phyloP scores from a whole-genome alignment of 2,797 vertebrate species.

The Pelochelys cantorii region DNA sequence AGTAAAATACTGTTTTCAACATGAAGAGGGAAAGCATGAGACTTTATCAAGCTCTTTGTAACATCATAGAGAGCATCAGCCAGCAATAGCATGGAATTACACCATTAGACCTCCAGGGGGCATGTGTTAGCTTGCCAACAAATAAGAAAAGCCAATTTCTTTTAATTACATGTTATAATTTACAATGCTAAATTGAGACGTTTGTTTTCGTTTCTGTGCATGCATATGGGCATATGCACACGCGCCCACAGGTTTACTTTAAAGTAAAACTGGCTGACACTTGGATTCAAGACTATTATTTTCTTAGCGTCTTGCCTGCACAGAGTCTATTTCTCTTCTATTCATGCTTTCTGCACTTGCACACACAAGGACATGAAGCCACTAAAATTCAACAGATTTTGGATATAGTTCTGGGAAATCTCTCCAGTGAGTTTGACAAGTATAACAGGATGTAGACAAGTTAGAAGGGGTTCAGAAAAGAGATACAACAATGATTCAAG shows the following conservation, averaged over 20 bases:
- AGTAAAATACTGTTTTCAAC: background rate
- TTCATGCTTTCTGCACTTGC: background rate
- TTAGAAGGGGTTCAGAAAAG: background rate
- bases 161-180: background rate
- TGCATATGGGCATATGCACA: background rate
- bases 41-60: background rate
- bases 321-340: background rate
- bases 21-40: background rate
- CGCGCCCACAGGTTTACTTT: background rate
- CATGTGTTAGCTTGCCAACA: background rate
- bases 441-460: background rate
- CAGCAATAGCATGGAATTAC: accelerated
- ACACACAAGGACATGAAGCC: background rate
- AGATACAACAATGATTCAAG: background rate
- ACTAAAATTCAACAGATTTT: background rate
- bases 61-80: background rate
- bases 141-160: background rate
- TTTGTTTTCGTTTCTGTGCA: background rate
- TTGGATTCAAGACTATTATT: background rate
- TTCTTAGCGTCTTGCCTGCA: background rate
- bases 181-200: background rate
- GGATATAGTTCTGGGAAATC: background rate
- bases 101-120: accelerated
- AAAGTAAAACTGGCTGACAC: background rate
- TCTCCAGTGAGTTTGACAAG: background rate